phyloP scores from a whole-genome alignment of 2,888 invertebrate species.

The Unio delphinus region DNA sequence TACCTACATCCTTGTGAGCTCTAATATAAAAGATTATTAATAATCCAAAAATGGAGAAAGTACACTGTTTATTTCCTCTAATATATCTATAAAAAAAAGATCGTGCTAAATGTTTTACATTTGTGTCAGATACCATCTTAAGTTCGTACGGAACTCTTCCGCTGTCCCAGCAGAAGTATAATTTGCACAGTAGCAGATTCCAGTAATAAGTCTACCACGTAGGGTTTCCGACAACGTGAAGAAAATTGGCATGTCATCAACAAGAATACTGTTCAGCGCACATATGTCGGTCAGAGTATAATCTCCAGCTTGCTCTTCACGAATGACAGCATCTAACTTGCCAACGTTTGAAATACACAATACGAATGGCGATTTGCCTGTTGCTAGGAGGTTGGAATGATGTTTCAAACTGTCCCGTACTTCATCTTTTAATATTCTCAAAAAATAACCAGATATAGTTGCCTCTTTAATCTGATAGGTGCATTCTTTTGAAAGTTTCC shows the following conservation, averaged over 20 bases:
- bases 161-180: conserved; percentile 35
- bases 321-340: conserved; percentile 25
- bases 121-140: background rate
- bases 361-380: conserved; percentile 38
- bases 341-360: conserved; percentile 42
- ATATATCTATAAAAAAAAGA: too few relatives aligned
- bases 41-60: too few relatives aligned
- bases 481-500: conserved; percentile 22
- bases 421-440: too few relatives aligned
- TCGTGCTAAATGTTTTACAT: too few relatives aligned
- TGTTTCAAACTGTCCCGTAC: too few relatives aligned
- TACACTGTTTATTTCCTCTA: too few relatives aligned
- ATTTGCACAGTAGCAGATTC: conserved; percentile 32
- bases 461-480: background rate
- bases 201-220: conserved; percentile 25
- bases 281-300: conserved; percentile 26
- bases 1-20: too few relatives aligned
- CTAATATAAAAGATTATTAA: too few relatives aligned
- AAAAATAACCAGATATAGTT: too few relatives aligned
- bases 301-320: conserved; percentile 19
- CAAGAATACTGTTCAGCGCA: conserved; percentile 29
- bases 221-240: conserved; percentile 27
- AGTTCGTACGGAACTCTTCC: conserved; percentile 14
- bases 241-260: conserved; percentile 42
- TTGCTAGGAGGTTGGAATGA: too few relatives aligned